phyloP scores from a whole-genome alignment of 2,888 invertebrate species.

The Ommatoiulus sabulosus region DNA sequence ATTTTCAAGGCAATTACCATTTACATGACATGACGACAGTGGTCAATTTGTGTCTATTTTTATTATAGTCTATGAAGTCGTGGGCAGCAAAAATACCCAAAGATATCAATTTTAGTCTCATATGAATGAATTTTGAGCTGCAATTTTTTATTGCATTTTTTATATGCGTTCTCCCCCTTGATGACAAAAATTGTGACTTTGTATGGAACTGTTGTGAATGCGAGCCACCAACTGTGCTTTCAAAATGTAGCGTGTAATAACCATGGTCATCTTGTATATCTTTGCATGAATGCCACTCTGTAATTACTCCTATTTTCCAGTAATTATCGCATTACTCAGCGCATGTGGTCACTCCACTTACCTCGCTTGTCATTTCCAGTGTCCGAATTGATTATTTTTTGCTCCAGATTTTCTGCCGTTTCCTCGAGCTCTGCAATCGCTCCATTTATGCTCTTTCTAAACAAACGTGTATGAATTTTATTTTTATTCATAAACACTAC shows the following conservation, averaged over 20 bases:
- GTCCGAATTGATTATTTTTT: conserved; percentile 50
- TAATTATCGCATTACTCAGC: background rate
- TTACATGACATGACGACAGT: too few relatives aligned
- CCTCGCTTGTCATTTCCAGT: conserved; percentile 52
- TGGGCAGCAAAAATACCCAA: too few relatives aligned
- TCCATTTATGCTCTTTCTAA: conserved; percentile 20
- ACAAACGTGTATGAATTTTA: conserved; percentile 37
- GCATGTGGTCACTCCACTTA: background rate
- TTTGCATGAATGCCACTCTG: background rate
- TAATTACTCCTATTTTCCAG: conserved; percentile 7
- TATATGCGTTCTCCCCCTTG: too few relatives aligned
- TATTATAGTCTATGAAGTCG: too few relatives aligned
- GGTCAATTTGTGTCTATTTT: too few relatives aligned
- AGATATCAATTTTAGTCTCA: too few relatives aligned
- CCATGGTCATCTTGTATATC: background rate
- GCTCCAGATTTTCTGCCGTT: conserved; percentile 18
- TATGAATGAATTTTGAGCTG: too few relatives aligned
- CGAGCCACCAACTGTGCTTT: conserved; percentile 11
- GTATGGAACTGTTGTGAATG: background rate
- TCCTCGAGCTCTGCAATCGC: conserved; percentile 41
- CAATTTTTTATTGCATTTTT: too few relatives aligned
- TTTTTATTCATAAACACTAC: background rate
- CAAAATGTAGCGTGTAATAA: background rate
- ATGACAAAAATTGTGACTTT: background rate
- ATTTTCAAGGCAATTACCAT: too few relatives aligned